phyloP scores from a whole-genome alignment of 2,113 vertebrate species.

The Oryzias celebensis region DNA sequence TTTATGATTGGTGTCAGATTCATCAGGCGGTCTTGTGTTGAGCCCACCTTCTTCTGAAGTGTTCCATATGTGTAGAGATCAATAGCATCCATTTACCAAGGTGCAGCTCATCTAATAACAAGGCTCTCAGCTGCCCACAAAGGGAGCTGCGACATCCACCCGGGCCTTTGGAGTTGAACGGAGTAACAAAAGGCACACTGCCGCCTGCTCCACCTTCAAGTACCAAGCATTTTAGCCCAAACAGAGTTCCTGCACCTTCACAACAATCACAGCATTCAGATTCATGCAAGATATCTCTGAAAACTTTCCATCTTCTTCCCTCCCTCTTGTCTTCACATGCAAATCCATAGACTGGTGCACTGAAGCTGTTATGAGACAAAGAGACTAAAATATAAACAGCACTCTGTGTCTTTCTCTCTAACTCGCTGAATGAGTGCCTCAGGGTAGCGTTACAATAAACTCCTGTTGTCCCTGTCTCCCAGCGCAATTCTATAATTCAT shows the following conservation, averaged over 20 bases:
- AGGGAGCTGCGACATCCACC: constrained; percentile 59
- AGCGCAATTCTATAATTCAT: constrained; percentile 74
- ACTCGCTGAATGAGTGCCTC: constrained; percentile 53
- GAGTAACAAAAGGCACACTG: constrained; percentile 77
- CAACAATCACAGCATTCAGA: constrained; percentile 19
- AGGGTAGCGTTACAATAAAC: constrained; percentile 54
- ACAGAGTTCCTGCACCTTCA: constrained; percentile 40
- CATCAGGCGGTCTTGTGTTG: constrained; percentile 53
- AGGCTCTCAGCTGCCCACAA: constrained; percentile 48
- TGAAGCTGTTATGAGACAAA: constrained; percentile 42
- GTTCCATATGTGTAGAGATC: constrained; percentile 72
- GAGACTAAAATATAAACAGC: constrained; percentile 64
- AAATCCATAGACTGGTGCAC: constrained; percentile 41
- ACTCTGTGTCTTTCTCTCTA: constrained; percentile 46
- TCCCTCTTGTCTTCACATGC: neutral
- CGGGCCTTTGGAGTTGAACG: constrained; percentile 55
- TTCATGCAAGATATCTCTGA: constrained; percentile 60
- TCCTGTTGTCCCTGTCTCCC: constrained; percentile 52
- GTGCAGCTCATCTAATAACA: constrained; percentile 72
- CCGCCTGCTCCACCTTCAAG: constrained; percentile 36
- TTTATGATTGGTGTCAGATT: constrained; percentile 45
- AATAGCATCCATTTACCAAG: constrained; percentile 74
- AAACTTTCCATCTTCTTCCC: constrained; percentile 32
- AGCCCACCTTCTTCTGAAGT: constrained; percentile 54
- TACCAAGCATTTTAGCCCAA: constrained; percentile 53